These are phyloP conservation scores for Gavialis gangeticus DNA, from an alignment of 2,113 vertebrate genomes.

Conservation along the genomic window DNA sequence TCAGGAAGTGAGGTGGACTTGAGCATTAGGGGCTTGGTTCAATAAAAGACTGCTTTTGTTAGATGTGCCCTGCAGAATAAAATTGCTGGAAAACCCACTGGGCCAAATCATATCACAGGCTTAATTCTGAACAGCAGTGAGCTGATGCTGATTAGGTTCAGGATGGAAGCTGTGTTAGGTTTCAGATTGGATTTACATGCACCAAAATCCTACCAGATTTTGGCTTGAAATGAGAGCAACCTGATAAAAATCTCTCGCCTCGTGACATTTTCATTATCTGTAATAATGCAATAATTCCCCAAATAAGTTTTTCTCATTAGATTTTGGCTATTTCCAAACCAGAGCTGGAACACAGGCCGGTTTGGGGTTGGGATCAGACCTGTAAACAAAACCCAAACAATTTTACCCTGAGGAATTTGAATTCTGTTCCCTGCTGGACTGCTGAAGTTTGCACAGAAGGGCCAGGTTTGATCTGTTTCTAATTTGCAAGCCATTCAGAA, in stretches of 20 bases:
- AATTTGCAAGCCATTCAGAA: constrained; percentile 28
- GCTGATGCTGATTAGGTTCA: neutral
- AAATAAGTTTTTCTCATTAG: neutral
- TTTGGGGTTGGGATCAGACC: neutral
- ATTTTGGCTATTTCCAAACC: neutral
- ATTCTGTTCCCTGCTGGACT: constrained; percentile 9
- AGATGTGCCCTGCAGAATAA: neutral
- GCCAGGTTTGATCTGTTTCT: neutral
- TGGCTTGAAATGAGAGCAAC: neutral
- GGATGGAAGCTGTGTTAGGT: neutral
- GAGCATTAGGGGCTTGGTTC: neutral
- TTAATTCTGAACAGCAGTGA: neutral
- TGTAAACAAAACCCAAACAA: constrained; percentile 10
- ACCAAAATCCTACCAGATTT: neutral
- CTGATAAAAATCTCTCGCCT: neutral
- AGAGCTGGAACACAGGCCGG: neutral
- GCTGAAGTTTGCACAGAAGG: constrained; percentile 15
- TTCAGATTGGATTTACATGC: neutral
- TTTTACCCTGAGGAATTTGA: constrained; percentile 1
- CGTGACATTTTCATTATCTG: neutral
- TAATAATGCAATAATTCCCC: neutral
- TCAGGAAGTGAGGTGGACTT: neutral
- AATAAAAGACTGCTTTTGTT: neutral
- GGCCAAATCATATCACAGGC: neutral
- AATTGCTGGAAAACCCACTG: neutral